Base-by-base conservation (phyloP, 37 sponge, comb jelly and placozoan genomes). In the Tethya wilhelma region DNA sequence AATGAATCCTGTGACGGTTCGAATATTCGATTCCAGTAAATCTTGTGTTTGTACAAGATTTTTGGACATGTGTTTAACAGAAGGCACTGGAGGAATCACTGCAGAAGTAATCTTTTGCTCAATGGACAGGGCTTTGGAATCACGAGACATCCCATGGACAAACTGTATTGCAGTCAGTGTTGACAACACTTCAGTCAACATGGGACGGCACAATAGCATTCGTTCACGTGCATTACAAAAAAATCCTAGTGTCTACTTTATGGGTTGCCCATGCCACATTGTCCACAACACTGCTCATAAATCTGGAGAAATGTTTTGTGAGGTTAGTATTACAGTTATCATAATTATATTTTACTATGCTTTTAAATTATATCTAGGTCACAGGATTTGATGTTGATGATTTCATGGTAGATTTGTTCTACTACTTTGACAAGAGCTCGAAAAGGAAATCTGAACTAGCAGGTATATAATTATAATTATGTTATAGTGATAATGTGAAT, bases 251-350 rank as follows among this genome's bases (percentile, higher is more conserved):
- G 57, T 83, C 19, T 83, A 83, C 36, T 67, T 83, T 19, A 74
- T 73, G 66, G 83, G 83, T 25, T 82, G 83, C 60, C 74, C 74
- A 46, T 83, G 75, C 69, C 84, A 83, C 40, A 83, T 65, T 31
- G n/a, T 73, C 34, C 83, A 82, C 75, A 82, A 82, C 36, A 82
- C 84, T 11, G 66, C 75, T 19, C 36, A 25, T 19, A 83, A 83
- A 74, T 75, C 84, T 33, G 59, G 59, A 29, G 30, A 63, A 23
- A 36, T 56, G 2, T 66, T 83, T 34, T 30, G 34, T 56, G 28
- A 42, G 31, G 82, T 72, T 34, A 55, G 80, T 67, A 6, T 7
- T 38, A 68, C 8, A n/a, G n/a, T n/a, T n/a, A n/a, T n/a, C n/a
- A n/a, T n/a, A n/a, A n/a, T n/a, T n/a, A n/a, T 34, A 32, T 7